Conservation (phyloP, 2,888 invertebrate genomes). For the Crossocerus cetratus region DNA sequence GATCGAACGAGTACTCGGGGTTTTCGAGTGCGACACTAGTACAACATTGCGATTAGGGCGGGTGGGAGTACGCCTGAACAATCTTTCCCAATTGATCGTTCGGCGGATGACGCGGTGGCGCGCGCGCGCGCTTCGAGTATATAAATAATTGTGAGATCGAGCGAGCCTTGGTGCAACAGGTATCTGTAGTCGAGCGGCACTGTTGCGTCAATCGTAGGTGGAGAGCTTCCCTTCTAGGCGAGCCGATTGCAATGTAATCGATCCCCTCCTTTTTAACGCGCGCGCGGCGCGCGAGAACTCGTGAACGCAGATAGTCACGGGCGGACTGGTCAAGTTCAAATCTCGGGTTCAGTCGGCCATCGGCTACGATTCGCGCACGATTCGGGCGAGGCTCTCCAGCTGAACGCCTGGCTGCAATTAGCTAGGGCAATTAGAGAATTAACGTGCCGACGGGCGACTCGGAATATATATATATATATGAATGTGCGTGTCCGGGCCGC, state of each 20-base stretch:
- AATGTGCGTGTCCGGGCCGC: slow-evolving; percentile 5
- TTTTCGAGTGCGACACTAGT: too few species aligned
- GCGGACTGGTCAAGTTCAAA: slow-evolving; percentile 70
- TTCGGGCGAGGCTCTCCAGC: slow-evolving; percentile 27
- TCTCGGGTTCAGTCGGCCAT: slow-evolving; percentile 67
- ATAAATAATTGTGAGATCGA: slow-evolving; percentile 25
- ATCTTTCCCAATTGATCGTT: too few species aligned
- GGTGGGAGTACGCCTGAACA: too few species aligned
- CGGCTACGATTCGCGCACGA: slow-evolving; percentile 63
- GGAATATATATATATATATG: too few species aligned
- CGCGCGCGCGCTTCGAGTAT: too few species aligned
- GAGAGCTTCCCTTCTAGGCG: slow-evolving; percentile 40
- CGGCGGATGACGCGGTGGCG: too few species aligned
- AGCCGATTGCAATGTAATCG: slow-evolving; percentile 45
- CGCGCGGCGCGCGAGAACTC: too few species aligned
- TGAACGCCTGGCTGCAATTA: neutral
- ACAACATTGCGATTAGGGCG: too few species aligned
- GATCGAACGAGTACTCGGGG: too few species aligned
- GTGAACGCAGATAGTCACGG: slow-evolving; percentile 40
- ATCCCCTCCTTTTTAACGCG: slow-evolving; percentile 45
- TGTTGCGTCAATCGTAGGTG: slow-evolving; percentile 41
- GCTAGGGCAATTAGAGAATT: slow-evolving; percentile 30
- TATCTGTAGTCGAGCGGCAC: neutral
- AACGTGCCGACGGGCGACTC: slow-evolving; percentile 13
- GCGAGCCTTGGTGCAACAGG: slow-evolving; percentile 6